phyloP scores from a whole-genome alignment of 2,113 vertebrate genomes.

The Apaloderma vittatum region DNA sequence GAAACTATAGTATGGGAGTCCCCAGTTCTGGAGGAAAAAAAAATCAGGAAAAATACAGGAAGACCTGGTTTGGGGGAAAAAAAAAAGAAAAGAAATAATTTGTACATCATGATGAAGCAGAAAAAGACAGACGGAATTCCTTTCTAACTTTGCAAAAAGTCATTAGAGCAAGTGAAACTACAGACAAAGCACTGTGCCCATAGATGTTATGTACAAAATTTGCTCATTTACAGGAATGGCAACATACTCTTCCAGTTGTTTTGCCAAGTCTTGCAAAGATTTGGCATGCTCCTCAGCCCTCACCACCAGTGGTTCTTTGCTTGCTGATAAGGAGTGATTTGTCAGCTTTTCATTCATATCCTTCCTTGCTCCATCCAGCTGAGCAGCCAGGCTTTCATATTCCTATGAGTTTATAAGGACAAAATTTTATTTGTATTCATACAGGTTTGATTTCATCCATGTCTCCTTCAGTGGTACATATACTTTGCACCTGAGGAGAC shows the following conservation, averaged over 20 bases:
- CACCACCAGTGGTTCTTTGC: slow-evolving; percentile 83
- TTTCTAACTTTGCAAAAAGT: neutral
- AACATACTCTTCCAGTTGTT: slow-evolving; percentile 88
- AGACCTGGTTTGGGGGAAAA: neutral
- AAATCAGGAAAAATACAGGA: neutral
- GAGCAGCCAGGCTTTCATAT: slow-evolving; percentile 86
- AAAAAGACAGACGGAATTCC: neutral
- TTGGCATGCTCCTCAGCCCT: slow-evolving; percentile 88
- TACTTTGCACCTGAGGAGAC: neutral
- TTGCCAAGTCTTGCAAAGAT: slow-evolving; percentile 83
- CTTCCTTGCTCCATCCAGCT: slow-evolving; percentile 88
- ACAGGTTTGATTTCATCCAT: neutral
- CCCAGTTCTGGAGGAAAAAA: neutral
- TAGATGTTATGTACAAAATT: neutral
- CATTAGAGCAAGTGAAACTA: neutral
- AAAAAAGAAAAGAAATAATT: neutral
- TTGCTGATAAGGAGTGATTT: slow-evolving; percentile 79
- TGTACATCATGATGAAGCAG: neutral
- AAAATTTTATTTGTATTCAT: neutral
- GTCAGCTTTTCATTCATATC: slow-evolving; percentile 87
- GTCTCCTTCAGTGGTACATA: neutral
- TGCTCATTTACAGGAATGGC: neutral
- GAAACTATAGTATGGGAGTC: neutral
- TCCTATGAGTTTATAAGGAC: slow-evolving; percentile 77
- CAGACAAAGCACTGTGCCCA: neutral